Evolutionary conservation across 2,888 invertebrate genomes (phyloP).

Genomic region (Aethes cnicana): DNA sequence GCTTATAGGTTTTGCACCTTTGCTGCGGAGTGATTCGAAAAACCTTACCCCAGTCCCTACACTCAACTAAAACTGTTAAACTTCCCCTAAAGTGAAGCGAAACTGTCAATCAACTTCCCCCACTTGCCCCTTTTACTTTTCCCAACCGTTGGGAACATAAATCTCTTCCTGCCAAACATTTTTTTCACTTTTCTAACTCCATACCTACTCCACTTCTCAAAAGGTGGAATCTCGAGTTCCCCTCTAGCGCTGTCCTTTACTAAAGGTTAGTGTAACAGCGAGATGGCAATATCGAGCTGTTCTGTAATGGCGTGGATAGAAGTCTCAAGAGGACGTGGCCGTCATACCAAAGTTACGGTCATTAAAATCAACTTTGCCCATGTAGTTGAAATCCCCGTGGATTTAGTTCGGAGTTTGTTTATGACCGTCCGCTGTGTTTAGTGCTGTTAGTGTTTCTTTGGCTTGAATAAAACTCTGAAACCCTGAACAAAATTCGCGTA

Average conservation of each 20-base stretch:
- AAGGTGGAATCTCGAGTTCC: not conserved
- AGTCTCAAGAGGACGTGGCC: conserved; percentile 22
- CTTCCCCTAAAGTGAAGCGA: conserved; percentile 4
- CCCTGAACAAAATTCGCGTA: too few species aligned
- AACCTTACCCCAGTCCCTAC: not conserved
- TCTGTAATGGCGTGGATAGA: conserved; percentile 6
- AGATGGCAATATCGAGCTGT: conserved; percentile 6
- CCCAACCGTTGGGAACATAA: conserved; percentile 28
- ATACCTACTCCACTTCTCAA: not conserved
- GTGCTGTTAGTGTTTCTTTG: too few species aligned
- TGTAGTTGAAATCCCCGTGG: conserved; percentile 22
- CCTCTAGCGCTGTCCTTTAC: conserved; percentile 4
- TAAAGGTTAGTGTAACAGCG: not conserved
- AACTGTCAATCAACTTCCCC: conserved; percentile 16
- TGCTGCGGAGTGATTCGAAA: too few species aligned
- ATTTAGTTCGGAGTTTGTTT: conserved; percentile 24
- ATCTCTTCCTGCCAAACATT: conserved; percentile 24
- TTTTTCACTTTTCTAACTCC: conserved; percentile 20
- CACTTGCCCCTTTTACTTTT: conserved; percentile 12
- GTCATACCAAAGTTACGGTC: conserved; percentile 30
- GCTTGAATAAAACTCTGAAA: too few species aligned
- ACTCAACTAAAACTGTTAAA: conserved; percentile 1
- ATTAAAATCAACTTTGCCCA: conserved; percentile 30
- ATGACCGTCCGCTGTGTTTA: too few species aligned
- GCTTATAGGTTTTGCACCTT: too few species aligned